Percentiles rank a stretch among this genome's conserved stretches.
Conservation (phyloP, 1,140 invertebrate species). For the Calliphora vicina region DNA sequence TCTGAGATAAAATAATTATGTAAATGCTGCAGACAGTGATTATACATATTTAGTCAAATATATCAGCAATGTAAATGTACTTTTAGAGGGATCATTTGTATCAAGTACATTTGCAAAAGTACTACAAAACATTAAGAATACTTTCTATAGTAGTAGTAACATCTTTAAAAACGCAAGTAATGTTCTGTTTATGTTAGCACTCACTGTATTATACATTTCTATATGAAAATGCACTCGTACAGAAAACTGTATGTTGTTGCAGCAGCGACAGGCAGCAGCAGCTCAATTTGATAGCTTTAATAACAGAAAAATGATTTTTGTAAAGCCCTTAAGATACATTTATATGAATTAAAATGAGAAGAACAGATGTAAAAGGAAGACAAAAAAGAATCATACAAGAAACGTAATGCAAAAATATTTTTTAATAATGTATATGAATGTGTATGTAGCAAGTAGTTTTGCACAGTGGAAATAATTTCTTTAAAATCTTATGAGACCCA, state of each 20-base stretch:
- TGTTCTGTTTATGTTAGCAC: no score
- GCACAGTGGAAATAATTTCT: not conserved
- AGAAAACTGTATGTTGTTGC: not conserved
- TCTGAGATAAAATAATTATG: no score
- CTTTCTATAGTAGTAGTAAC: no score
- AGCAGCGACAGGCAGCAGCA: not conserved
- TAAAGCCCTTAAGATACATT: conserved; percentile 32
- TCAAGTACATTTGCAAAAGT: no score
- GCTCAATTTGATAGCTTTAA: conserved; percentile 31
- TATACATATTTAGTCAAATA: no score
- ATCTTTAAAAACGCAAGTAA: no score
- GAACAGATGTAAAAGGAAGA: not conserved
- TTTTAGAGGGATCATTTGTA: no score
- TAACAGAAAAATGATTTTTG: conserved; percentile 33
- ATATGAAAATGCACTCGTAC: not conserved
- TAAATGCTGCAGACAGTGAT: no score
- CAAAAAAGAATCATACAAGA: not conserved
- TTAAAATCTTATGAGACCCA: not conserved
- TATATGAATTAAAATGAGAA: conserved; percentile 7
- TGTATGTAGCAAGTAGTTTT: not conserved
- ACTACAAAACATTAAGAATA: no score
- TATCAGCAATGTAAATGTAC: no score
- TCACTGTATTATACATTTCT: no score
- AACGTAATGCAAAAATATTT: not conserved
- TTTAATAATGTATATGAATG: not conserved